A percentile compares a stretch with the other conserved stretches of the same genome.
These are phyloP conservation scores for Megaptera novaeangliae DNA, from an alignment of 2,113 vertebrate species.

Conservation along the genomic window DNA sequence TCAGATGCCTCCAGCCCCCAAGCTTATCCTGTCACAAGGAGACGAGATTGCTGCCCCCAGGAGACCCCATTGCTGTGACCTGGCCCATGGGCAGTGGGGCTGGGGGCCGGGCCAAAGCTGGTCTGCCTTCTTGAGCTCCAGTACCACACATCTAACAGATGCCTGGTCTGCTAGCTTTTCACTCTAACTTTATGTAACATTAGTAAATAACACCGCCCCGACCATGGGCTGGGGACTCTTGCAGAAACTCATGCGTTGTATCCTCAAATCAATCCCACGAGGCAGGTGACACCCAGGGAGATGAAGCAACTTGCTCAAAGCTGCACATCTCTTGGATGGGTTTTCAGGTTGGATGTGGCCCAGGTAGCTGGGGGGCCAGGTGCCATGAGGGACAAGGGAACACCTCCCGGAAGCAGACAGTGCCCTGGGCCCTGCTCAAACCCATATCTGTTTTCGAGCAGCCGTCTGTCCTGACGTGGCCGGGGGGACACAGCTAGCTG, in stretches of 20 bases:
- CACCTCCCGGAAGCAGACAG: background rate
- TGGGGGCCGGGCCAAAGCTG: background rate
- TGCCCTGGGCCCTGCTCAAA: background rate
- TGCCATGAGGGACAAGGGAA: background rate
- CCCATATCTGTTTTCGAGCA: background rate
- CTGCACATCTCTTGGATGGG: background rate
- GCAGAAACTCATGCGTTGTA: background rate
- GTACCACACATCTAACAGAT: too few relatives aligned
- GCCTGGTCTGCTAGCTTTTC: too few relatives aligned
- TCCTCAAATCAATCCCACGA: background rate
- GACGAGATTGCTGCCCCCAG: background rate
- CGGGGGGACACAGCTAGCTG: fast-evolving
- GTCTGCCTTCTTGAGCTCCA: background rate
- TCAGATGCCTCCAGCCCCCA: background rate
- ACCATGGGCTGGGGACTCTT: fast-evolving
- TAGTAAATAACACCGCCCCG: background rate
- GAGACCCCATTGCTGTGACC: background rate
- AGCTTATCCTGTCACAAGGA: background rate
- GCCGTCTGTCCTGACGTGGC: too few relatives aligned
- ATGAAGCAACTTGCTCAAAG: fast-evolving
- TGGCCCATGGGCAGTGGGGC: background rate
- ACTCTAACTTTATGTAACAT: background rate
- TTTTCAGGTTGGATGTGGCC: background rate
- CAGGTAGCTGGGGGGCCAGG: fast-evolving
- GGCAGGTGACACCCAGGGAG: background rate